Percentiles rank a stretch among this genome's conserved stretches.
phyloP scores from a whole-genome alignment of 2,113 vertebrate genomes.

The Malurus cyaneus region DNA sequence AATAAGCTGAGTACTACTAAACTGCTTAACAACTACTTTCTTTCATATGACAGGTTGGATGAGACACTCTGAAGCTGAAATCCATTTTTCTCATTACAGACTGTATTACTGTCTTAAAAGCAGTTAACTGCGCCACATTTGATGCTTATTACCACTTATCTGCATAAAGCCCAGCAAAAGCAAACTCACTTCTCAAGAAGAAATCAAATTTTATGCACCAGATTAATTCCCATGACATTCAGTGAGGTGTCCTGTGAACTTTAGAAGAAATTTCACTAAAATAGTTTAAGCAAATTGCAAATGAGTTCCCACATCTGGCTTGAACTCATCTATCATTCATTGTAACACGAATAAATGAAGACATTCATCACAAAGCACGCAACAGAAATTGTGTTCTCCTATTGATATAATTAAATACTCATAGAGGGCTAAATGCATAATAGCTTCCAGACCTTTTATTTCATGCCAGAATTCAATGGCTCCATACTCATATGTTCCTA shows the following conservation, averaged over 20 bases:
- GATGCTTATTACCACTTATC: neutral
- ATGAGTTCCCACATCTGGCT: slow-evolving; percentile 73
- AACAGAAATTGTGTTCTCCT: slow-evolving; percentile 80
- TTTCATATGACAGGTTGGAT: neutral
- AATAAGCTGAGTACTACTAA: neutral
- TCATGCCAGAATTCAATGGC: slow-evolving; percentile 80
- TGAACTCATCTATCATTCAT: slow-evolving; percentile 73
- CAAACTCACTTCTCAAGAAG: neutral
- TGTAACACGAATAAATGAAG: slow-evolving; percentile 79
- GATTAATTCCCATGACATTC: slow-evolving; percentile 19
- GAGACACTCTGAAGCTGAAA: neutral
- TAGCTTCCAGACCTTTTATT: slow-evolving; percentile 81
- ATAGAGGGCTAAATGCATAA: slow-evolving; percentile 78
- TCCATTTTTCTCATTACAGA: slow-evolving; percentile 25
- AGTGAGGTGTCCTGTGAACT: slow-evolving; percentile 47
- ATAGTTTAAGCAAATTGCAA: slow-evolving; percentile 67
- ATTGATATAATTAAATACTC: slow-evolving; percentile 84
- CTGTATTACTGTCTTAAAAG: neutral
- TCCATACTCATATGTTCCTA: slow-evolving; percentile 80
- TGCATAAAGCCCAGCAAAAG: neutral
- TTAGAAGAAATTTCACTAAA: slow-evolving; percentile 64
- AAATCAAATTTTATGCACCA: neutral
- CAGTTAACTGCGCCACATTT: neutral
- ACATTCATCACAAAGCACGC: slow-evolving; percentile 80
- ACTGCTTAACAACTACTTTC: neutral